phyloP scores from a whole-genome alignment of 2,797 vertebrate genomes.

The Premnoplex brunnescens region DNA sequence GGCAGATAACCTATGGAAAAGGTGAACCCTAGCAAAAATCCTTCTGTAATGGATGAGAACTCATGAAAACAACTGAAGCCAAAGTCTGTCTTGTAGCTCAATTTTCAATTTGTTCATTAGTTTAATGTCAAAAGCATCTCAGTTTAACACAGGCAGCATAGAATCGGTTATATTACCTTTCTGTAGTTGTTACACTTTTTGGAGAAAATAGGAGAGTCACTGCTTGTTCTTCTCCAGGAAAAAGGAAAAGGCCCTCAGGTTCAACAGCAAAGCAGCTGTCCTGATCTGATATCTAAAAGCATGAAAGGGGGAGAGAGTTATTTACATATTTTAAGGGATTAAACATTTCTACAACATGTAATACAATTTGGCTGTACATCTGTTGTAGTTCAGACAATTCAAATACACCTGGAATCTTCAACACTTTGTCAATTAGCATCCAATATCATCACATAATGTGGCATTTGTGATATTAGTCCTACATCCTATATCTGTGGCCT shows the following conservation, averaged over 20 bases:
- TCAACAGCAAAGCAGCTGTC: slow-evolving; percentile 83
- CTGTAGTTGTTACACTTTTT: slow-evolving; percentile 60
- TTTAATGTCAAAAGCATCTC: neutral
- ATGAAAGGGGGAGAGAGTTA: neutral
- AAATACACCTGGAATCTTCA: neutral
- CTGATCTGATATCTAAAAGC: slow-evolving; percentile 76
- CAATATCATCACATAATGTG: neutral
- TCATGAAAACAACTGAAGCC: neutral
- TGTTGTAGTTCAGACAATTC: neutral
- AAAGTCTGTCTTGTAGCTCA: neutral
- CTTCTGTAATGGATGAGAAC: neutral
- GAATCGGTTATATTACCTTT: slow-evolving; percentile 79
- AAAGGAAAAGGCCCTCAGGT: slow-evolving; percentile 84
- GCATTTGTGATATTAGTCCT: neutral
- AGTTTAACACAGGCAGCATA: neutral
- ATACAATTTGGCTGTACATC: neutral
- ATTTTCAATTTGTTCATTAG: neutral
- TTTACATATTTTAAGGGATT: neutral
- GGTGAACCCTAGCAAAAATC: neutral
- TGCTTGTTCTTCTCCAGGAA: slow-evolving; percentile 83
- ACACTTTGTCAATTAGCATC: neutral
- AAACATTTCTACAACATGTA: neutral
- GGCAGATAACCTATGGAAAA: neutral
- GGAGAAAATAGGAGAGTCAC: slow-evolving; percentile 84
- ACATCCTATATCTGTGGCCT: neutral